Evolutionary conservation across 2,888 invertebrate species (phyloP).

Genomic region (Melieria picta): DNA sequence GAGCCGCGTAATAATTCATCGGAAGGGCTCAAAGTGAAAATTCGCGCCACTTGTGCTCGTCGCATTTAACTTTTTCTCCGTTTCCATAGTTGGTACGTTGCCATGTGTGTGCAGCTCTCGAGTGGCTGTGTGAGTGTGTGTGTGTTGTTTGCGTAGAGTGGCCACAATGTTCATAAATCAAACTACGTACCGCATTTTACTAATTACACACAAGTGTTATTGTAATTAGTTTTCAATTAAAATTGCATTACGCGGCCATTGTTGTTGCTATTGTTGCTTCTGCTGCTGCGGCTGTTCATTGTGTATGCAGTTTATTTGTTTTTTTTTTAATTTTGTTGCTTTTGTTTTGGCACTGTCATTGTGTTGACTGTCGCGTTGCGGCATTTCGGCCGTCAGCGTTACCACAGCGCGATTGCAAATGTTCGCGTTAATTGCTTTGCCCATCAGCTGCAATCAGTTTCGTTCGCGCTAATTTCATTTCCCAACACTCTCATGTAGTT

Average conservation of each 20-base stretch:
- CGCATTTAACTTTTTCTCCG: no score
- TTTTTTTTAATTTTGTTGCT: neutral
- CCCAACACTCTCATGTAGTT: no score
- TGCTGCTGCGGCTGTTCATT: neutral
- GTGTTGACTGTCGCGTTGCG: no score
- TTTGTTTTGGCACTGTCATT: neutral
- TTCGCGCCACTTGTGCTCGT: no score
- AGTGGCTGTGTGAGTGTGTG: neutral
- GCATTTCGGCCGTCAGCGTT: no score
- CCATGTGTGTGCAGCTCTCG: neutral
- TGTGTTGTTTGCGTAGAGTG: neutral
- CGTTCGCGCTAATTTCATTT: no score
- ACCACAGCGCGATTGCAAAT: no score
- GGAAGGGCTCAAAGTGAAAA: no score
- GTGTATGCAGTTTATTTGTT: neutral
- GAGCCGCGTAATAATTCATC: no score
- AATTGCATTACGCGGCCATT: slow-evolving; percentile 26
- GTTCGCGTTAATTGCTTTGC: no score
- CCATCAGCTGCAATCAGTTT: no score
- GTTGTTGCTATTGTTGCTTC: neutral
- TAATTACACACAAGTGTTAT: slow-evolving; percentile 29
- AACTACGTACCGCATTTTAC: slow-evolving; percentile 21
- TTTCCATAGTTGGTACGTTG: no score
- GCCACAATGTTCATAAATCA: slow-evolving; percentile 19
- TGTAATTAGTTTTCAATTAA: slow-evolving; percentile 40